Percentiles rank a stretch among this genome's conserved stretches.
phyloP scores from a whole-genome alignment of 2,888 invertebrate species.

The Selenia dentaria region DNA sequence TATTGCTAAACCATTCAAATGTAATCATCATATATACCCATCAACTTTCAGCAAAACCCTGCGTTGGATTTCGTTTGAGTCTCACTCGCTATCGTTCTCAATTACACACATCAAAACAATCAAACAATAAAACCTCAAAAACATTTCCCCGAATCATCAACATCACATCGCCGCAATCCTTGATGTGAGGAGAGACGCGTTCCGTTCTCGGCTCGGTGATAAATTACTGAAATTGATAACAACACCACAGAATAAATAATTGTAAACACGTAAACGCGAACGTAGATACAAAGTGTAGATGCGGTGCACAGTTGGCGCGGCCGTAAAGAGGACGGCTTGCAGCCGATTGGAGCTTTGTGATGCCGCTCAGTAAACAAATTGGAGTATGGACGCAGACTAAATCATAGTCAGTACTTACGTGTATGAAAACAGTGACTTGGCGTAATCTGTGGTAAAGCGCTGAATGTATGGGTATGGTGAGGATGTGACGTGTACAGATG shows the following conservation, averaged over 20 bases:
- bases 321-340: conserved; percentile 79
- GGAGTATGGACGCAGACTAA: conserved; percentile 35
- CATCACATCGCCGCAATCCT: conserved; percentile 53
- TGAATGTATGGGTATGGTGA: too few relatives aligned
- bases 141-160: conserved; percentile 50
- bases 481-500: conserved; percentile 6
- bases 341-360: conserved; percentile 69
- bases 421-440: conserved; percentile 34
- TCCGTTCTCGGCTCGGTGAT: conserved; percentile 70
- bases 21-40: too few relatives aligned
- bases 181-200: conserved; percentile 66
- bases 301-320: conserved; percentile 73
- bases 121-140: conserved; percentile 33
- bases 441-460: too few relatives aligned
- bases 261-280: conserved; percentile 7
- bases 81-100: background rate
- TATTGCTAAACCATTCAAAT: too few relatives aligned
- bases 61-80: background rate
- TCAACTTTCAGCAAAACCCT: background rate
- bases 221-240: conserved; percentile 84
- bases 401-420: background rate
- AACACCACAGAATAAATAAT: conserved; percentile 39
- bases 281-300: conserved; percentile 66
- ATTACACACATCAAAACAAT: conserved; percentile 19
- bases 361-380: conserved; percentile 78